Conservation (phyloP, 1,140 invertebrate genomes). For the Drosophila simulans region DNA sequence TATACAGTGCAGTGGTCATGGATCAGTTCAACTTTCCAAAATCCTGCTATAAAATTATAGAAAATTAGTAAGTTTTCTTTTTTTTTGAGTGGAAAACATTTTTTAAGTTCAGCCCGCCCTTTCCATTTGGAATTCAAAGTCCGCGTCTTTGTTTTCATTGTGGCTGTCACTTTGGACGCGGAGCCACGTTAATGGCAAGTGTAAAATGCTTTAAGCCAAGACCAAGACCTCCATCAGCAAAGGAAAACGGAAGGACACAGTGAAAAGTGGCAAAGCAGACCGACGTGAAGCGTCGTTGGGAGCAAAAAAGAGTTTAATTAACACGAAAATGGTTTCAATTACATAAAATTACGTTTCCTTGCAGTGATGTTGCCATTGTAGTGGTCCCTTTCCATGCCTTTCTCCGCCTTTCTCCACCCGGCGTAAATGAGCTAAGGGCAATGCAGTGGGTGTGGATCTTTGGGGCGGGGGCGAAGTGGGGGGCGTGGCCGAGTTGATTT, state of each 20-base stretch:
- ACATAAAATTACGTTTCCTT: constrained; percentile 83
- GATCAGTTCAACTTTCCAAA: too few species aligned
- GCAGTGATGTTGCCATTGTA: constrained; percentile 61
- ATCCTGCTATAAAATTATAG: too few species aligned
- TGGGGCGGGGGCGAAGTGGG: constrained; percentile 6
- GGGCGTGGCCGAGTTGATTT: constrained; percentile 76
- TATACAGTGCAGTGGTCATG: too few species aligned
- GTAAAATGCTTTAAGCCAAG: constrained; percentile 80
- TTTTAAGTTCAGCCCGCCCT: neutral
- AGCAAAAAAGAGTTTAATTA: constrained; percentile 79
- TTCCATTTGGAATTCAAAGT: constrained; percentile 19
- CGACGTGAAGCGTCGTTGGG: constrained; percentile 25
- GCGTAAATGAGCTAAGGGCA: constrained; percentile 26
- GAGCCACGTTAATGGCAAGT: constrained; percentile 80
- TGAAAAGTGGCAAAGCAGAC: constrained; percentile 5
- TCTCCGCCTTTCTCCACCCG: neutral
- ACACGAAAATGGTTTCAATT: constrained; percentile 83
- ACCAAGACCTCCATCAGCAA: constrained; percentile 44
- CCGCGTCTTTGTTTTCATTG: constrained; percentile 79
- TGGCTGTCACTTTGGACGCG: constrained; percentile 77
- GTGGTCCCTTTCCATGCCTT: constrained; percentile 20
- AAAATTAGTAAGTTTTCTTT: neutral
- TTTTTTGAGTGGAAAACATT: neutral
- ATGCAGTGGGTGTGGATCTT: constrained; percentile 26
- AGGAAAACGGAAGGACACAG: constrained; percentile 4